These are phyloP conservation scores for Caenorhabditis parvicauda DNA, from an alignment of 2,888 invertebrate species.

Conservation along the genomic window DNA sequence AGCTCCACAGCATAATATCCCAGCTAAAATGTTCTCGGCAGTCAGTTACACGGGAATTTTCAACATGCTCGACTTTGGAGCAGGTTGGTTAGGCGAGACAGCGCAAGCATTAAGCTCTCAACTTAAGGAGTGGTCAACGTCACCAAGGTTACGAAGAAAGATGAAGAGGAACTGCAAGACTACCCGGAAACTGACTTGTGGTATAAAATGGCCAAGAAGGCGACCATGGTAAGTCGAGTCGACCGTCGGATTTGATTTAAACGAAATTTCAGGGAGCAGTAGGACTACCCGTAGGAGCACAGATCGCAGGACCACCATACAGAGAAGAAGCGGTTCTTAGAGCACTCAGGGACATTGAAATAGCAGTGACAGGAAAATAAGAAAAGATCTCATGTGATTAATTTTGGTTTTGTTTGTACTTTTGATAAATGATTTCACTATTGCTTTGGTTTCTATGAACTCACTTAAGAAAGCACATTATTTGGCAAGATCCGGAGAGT, in stretches of 20 bases:
- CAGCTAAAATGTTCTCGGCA: slow-evolving; percentile 43
- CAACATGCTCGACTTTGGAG: slow-evolving; percentile 63
- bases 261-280: slow-evolving; percentile 29
- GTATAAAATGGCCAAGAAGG: slow-evolving; percentile 38
- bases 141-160: slow-evolving; percentile 52
- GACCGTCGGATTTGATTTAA: background rate
- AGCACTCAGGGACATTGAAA: slow-evolving; percentile 48
- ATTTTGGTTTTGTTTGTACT: no score
- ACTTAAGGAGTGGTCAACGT: slow-evolving; percentile 57
- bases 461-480: no score
- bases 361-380: slow-evolving; percentile 30
- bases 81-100: slow-evolving; percentile 39
- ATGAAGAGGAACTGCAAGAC: slow-evolving; percentile 38
- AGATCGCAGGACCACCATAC: slow-evolving; percentile 52
- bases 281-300: slow-evolving; percentile 54
- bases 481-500: no score
- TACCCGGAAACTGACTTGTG: slow-evolving; percentile 47
- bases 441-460: no score
- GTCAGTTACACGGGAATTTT: slow-evolving; percentile 59
- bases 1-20: slow-evolving; percentile 44
- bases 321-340: slow-evolving; percentile 46
- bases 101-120: background rate
- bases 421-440: no score
- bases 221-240: slow-evolving; percentile 23
- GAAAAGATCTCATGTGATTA: no score